phyloP scores from a whole-genome alignment of 2,888 invertebrate species.

The Argynnis bischoffii region DNA sequence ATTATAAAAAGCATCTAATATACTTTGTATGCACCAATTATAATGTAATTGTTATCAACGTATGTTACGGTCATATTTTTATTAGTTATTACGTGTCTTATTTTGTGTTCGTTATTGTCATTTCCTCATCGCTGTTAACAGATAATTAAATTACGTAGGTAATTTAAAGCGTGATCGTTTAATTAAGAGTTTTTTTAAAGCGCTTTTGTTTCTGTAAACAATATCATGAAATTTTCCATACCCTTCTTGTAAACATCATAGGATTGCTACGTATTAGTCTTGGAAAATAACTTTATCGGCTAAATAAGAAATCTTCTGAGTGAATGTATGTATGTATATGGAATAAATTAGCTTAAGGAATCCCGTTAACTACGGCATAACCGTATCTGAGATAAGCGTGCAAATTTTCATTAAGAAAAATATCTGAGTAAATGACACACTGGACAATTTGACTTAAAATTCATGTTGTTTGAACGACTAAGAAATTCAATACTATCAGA shows the following conservation, averaged over 20 bases:
- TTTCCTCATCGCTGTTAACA: too few species aligned
- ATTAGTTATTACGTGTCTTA: too few species aligned
- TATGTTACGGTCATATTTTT: neutral
- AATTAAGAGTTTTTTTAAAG: neutral
- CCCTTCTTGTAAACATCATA: neutral
- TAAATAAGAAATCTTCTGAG: neutral
- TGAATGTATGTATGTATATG: neutral
- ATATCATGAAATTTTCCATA: neutral
- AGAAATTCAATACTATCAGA: neutral
- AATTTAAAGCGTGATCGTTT: too few species aligned
- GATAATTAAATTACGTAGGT: too few species aligned
- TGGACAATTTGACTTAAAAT: constrained; percentile 4
- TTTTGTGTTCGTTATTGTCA: neutral
- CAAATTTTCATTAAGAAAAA: constrained; percentile 12
- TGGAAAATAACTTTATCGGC: constrained; percentile 10
- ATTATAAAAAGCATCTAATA: constrained; percentile 10
- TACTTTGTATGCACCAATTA: constrained; percentile 3
- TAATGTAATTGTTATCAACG: neutral
- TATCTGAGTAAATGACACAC: neutral
- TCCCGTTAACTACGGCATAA: constrained; percentile 7
- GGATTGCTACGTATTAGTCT: constrained; percentile 4
- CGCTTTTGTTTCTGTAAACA: neutral
- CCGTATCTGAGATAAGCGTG: constrained; percentile 11
- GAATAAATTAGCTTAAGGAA: neutral
- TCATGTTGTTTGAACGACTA: neutral